phyloP scores from a whole-genome alignment of 2,113 vertebrate genomes.

The Chascanopsetta lugubris region DNA sequence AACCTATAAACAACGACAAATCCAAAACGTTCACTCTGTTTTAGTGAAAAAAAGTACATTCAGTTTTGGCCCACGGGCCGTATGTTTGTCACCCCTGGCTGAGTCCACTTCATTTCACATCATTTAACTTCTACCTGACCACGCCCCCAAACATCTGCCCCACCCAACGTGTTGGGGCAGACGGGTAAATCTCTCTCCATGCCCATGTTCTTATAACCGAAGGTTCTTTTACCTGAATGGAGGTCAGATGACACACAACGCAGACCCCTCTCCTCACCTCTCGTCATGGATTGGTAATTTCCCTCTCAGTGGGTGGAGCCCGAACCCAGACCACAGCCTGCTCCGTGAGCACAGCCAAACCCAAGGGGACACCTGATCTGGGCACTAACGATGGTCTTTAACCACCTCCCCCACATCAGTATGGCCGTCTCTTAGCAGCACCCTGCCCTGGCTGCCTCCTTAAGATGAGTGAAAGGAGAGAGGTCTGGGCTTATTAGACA shows the following conservation, averaged over 20 bases:
- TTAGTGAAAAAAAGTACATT: too few relatives aligned
- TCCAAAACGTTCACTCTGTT: too few relatives aligned
- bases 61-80: too few relatives aligned
- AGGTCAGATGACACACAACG: neutral
- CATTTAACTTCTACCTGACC: too few relatives aligned
- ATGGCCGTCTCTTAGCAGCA: constrained; percentile 15
- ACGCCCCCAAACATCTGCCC: too few relatives aligned
- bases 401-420: constrained; percentile 38
- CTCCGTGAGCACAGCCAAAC: constrained; percentile 54
- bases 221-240: neutral
- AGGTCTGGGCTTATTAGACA: constrained; percentile 23
- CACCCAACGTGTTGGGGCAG: too few relatives aligned
- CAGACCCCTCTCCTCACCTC: neutral
- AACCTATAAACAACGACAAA: too few relatives aligned
- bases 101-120: too few relatives aligned
- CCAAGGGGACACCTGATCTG: constrained; percentile 51
- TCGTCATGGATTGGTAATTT: constrained; percentile 36
- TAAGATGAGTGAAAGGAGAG: constrained; percentile 28
- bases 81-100: too few relatives aligned
- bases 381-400: constrained; percentile 58
- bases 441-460: constrained; percentile 22
- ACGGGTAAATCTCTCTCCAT: too few relatives aligned
- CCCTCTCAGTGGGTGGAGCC: neutral
- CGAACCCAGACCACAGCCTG: neutral
- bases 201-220: neutral